Evolutionary conservation across 1,140 invertebrate species (phyloP).

Genomic region (Ooceraea biroi): DNA sequence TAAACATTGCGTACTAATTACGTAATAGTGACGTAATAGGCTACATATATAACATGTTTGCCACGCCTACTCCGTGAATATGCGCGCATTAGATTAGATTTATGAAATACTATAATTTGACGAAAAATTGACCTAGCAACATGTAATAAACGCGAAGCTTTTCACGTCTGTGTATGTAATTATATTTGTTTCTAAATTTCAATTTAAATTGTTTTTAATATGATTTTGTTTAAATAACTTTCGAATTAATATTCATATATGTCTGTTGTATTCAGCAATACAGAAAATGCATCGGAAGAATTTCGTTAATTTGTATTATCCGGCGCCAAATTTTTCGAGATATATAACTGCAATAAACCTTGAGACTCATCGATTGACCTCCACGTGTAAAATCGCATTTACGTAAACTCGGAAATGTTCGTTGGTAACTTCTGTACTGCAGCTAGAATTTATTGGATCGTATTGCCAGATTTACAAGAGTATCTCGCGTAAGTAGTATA

Average conservation of each 20-base stretch:
- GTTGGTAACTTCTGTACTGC: neutral
- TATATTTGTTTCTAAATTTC: constrained; percentile 22
- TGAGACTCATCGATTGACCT: constrained; percentile 36
- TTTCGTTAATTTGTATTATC: neutral
- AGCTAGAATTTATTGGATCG: constrained; percentile 23
- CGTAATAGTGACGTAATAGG: too few species aligned
- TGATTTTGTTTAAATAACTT: neutral
- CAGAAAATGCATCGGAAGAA: neutral
- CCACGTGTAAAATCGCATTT: constrained; percentile 48
- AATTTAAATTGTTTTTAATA: neutral
- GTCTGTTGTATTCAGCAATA: neutral
- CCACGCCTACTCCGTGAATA: too few species aligned
- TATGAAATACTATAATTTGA: too few species aligned
- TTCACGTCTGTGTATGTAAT: too few species aligned
- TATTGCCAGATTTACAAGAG: constrained; percentile 14
- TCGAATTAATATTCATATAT: neutral
- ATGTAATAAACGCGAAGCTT: too few species aligned
- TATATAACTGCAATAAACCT: constrained; percentile 18
- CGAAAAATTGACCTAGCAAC: too few species aligned
- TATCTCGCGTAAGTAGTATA: constrained; percentile 7
- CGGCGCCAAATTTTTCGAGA: neutral
- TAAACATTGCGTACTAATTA: too few species aligned
- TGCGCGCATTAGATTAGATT: too few species aligned
- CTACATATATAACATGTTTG: too few species aligned
- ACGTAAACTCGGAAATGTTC: constrained; percentile 46